A percentile compares a stretch with the other conserved stretches of the same genome.
These are phyloP conservation scores for Pachyuromys duprasi DNA, from an alignment of 2,797 vertebrate species.

Conservation along the genomic window DNA sequence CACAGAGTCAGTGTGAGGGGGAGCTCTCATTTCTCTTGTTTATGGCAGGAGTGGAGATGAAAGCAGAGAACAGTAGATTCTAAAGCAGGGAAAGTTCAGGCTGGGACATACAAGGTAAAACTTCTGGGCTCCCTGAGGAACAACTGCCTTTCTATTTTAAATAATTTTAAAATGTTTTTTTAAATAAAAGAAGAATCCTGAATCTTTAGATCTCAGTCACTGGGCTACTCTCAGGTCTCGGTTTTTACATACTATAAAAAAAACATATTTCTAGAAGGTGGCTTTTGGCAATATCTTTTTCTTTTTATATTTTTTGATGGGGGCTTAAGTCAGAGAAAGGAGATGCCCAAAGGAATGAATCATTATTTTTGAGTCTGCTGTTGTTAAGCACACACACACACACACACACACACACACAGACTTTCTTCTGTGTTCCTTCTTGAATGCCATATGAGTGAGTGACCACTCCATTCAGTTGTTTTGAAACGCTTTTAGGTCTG, in stretches of 20 bases:
- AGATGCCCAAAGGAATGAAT: background rate
- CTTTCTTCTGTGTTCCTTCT: background rate
- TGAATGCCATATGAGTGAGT: background rate
- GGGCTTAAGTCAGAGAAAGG: background rate
- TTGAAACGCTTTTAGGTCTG: background rate
- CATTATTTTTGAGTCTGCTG: background rate
- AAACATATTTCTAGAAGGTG: conserved; percentile 38
- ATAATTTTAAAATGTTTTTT: background rate
- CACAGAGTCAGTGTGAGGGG: conserved; percentile 33
- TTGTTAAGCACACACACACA: background rate
- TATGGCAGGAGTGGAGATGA: conserved; percentile 26
- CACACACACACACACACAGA: background rate
- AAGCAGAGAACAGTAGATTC: background rate
- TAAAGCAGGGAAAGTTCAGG: background rate
- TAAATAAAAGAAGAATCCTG: background rate
- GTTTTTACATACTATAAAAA: background rate
- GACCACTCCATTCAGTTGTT: conserved; percentile 13
- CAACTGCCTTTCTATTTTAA: background rate
- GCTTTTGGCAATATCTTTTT: background rate
- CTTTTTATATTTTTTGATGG: background rate
- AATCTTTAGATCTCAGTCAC: background rate
- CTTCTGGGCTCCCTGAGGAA: background rate
- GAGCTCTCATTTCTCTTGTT: conserved; percentile 56
- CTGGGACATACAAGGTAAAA: background rate
- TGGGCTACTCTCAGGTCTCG: background rate